phyloP scores from a whole-genome alignment of 2,888 invertebrate species.

The Dioctria rufipes region DNA sequence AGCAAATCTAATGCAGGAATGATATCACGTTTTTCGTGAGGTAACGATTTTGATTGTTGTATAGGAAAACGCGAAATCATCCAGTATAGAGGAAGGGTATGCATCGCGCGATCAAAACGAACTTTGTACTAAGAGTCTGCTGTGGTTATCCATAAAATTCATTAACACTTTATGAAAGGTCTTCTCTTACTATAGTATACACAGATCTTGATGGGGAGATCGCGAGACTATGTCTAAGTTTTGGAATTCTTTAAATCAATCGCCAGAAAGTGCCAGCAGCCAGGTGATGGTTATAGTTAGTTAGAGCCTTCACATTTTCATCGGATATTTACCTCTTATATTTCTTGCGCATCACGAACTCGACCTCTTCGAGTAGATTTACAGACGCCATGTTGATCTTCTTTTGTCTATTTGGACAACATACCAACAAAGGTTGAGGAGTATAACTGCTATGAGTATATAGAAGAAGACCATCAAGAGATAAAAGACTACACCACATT shows the following conservation, averaged over 20 bases:
- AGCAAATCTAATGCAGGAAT: neutral
- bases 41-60: neutral
- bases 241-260: conserved; percentile 32
- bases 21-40: conserved; percentile 13
- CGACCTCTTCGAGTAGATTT: conserved; percentile 24
- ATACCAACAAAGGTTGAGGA: conserved; percentile 36
- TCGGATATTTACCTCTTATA: neutral
- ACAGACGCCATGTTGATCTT: conserved; percentile 41
- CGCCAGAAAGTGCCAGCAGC: neutral
- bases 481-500: conserved; percentile 22
- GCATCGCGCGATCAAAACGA: neutral
- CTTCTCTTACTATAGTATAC: conserved; percentile 2
- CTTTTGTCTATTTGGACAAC: conserved; percentile 42
- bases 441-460: neutral
- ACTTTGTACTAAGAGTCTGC: neutral
- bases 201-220: conserved; percentile 15
- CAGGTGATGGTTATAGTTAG: neutral
- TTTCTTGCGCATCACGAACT: conserved; percentile 18
- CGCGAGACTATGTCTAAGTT: conserved; percentile 3
- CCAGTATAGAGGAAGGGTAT: neutral
- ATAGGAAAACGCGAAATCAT: conserved; percentile 14
- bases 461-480: conserved; percentile 17
- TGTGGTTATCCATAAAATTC: neutral
- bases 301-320: conserved; percentile 1
- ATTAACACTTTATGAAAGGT: conserved; percentile 9